Percentiles rank a stretch among this genome's conserved stretches.
phyloP scores from a whole-genome alignment of 1,140 invertebrate species.

The Parasteatoda tepidariorum region DNA sequence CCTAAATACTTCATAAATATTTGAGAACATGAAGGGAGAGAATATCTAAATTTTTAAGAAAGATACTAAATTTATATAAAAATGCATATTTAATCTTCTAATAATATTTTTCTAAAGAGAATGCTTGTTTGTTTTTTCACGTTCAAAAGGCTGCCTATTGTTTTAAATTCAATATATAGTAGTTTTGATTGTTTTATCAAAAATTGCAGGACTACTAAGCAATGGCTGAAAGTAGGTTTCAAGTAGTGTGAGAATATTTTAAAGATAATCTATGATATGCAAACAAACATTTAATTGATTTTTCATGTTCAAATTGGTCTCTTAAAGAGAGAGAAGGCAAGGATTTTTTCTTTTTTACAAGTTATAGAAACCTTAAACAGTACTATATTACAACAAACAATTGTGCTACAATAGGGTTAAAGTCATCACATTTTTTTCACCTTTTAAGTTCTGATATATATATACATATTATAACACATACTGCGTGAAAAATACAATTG shows the following conservation, averaged over 20 bases:
- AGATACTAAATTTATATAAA: conserved; percentile 48
- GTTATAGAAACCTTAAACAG: conserved; percentile 55
- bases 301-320: conserved; percentile 42
- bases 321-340: conserved; percentile 51
- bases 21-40: conserved; percentile 15
- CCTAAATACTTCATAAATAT: conserved; percentile 40
- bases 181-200: conserved; percentile 37
- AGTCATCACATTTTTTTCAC: conserved; percentile 49
- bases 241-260: conserved; percentile 38
- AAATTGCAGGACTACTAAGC: conserved; percentile 40
- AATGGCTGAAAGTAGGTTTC: conserved; percentile 37
- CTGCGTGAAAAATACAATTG: background rate
- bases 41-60: conserved; percentile 47
- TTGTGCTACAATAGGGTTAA: conserved; percentile 46
- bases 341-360: conserved; percentile 43
- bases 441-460: conserved; percentile 46
- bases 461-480: background rate
- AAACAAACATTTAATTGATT: conserved; percentile 41
- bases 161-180: conserved; percentile 17
- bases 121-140: conserved; percentile 16
- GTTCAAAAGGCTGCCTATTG: conserved; percentile 15
- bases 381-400: conserved; percentile 51
- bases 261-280: conserved; percentile 38
- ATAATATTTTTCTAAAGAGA: conserved; percentile 37
- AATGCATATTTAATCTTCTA: conserved; percentile 44